These are phyloP conservation scores for Proterorhinus semilunaris DNA, from an alignment of 2,113 vertebrate species.

Conservation along the genomic window DNA sequence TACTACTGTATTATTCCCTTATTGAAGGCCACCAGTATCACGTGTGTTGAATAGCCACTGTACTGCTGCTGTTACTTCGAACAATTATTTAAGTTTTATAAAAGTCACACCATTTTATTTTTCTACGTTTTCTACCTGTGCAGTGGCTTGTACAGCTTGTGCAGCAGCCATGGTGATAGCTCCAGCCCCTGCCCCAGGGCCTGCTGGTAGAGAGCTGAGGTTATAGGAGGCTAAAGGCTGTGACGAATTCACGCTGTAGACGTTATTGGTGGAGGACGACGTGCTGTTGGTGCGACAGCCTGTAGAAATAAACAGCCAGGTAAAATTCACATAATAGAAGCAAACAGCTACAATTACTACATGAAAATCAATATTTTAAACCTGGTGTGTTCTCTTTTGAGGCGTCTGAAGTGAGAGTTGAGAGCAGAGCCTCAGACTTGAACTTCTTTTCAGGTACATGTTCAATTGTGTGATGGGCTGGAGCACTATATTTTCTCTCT, in stretches of 20 bases:
- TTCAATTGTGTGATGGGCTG: constrained; percentile 91
- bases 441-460: constrained; percentile 98
- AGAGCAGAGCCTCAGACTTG: constrained; percentile 98
- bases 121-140: constrained; percentile 80
- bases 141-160: constrained; percentile 97
- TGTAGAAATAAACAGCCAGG: constrained; percentile 42
- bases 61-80: too few species aligned
- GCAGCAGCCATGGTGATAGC: constrained; percentile 98
- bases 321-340: not conserved
- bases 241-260: constrained; percentile 90
- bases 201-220: constrained; percentile 87
- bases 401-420: constrained; percentile 93
- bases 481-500: constrained; percentile 95
- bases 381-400: constrained; percentile 96
- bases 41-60: too few species aligned
- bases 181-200: constrained; percentile 86
- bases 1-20: too few species aligned
- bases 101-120: not conserved
- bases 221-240: constrained; percentile 93
- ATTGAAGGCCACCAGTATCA: too few species aligned
- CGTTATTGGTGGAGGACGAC: constrained; percentile 85
- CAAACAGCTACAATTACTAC: too few species aligned
- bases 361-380: constrained; percentile 28
- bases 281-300: constrained; percentile 94
- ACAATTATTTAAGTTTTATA: not conserved